Evolutionary conservation across 2,888 invertebrate genomes (phyloP).

Genomic region (Macaria liturata): DNA sequence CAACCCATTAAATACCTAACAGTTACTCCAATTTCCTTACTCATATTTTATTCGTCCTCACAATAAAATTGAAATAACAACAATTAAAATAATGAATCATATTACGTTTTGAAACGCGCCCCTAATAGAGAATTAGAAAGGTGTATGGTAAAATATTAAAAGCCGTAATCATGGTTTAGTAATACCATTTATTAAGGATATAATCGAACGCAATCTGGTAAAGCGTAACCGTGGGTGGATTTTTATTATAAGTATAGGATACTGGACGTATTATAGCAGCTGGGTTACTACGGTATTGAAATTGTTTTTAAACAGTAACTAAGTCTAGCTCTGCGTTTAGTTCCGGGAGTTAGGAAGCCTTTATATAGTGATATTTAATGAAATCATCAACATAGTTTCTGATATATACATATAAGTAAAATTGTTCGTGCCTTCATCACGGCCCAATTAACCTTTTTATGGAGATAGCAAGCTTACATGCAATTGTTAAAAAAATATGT

Average conservation of each 20-base stretch:
- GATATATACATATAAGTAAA: too few relatives aligned
- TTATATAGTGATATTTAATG: too few relatives aligned
- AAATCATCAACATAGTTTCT: too few relatives aligned
- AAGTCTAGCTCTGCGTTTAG: too few relatives aligned
- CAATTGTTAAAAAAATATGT: too few relatives aligned
- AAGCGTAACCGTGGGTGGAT: constrained; percentile 47
- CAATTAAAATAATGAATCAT: background rate
- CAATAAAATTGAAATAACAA: background rate
- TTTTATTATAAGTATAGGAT: constrained; percentile 36
- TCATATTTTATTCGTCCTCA: background rate
- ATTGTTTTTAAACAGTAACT: too few relatives aligned
- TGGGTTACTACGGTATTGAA: background rate
- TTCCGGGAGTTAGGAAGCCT: too few relatives aligned
- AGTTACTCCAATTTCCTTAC: too few relatives aligned
- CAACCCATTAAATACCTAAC: too few relatives aligned
- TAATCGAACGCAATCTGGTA: constrained; percentile 41
- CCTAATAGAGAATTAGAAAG: constrained; percentile 23
- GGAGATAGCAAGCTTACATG: too few relatives aligned
- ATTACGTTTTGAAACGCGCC: constrained; percentile 1
- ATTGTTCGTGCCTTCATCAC: too few relatives aligned
- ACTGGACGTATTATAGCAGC: background rate
- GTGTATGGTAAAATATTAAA: constrained; percentile 31
- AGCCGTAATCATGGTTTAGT: constrained; percentile 13
- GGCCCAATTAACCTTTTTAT: too few relatives aligned
- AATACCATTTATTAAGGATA: constrained; percentile 43